These are phyloP conservation scores for Fregetta grallaria DNA, from an alignment of 2,113 vertebrate species.

Conservation along the genomic window DNA sequence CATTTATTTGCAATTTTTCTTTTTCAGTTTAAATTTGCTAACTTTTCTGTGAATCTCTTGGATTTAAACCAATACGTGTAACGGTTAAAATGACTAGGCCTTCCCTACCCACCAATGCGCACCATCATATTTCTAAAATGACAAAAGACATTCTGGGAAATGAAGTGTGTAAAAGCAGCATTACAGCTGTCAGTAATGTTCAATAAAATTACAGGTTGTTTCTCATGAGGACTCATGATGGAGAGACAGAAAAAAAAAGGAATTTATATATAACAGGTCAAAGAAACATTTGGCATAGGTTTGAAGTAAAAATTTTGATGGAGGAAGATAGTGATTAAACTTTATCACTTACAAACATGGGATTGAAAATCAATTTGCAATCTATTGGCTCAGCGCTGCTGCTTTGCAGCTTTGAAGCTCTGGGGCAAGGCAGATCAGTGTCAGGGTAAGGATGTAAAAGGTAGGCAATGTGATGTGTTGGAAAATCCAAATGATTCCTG, in stretches of 20 bases:
- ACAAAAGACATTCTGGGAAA: neutral
- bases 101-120: neutral
- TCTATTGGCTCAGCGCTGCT: neutral
- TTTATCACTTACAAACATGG: neutral
- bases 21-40: neutral
- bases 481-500: neutral
- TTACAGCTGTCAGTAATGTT: neutral
- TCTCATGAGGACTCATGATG: neutral
- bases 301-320: neutral
- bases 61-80: neutral
- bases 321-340: neutral
- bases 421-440: neutral
- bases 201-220: neutral
- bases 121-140: neutral
- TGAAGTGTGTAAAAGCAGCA: neutral
- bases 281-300: neutral
- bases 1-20: neutral
- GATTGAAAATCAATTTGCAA: neutral
- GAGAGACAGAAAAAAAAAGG: neutral
- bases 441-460: neutral
- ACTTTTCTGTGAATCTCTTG: neutral
- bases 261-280: neutral
- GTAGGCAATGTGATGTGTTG: neutral
- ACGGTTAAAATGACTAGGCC: neutral
- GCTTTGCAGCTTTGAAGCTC: neutral